Conservation (phyloP, 1,140 invertebrate genomes). For the Drosophila orosa region DNA sequence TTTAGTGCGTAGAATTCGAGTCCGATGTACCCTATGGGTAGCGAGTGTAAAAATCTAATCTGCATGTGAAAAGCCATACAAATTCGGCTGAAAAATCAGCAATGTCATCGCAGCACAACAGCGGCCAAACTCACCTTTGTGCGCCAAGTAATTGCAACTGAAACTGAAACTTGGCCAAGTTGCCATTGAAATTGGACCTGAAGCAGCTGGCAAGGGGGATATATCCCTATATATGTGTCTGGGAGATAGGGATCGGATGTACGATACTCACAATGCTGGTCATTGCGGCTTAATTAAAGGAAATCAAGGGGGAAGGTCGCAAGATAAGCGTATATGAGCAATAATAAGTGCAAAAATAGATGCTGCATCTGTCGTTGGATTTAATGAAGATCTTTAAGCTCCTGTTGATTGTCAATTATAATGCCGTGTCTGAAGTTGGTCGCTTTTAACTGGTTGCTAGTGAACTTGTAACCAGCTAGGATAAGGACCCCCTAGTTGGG, state of each 20-base stretch:
- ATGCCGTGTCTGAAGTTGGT: no score
- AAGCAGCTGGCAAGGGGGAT: not conserved
- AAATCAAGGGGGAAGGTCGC: slow-evolving; percentile 51
- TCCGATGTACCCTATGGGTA: no score
- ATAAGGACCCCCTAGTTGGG: not conserved
- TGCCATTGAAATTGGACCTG: slow-evolving; percentile 62
- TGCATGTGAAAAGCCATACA: no score
- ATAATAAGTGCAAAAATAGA: not conserved
- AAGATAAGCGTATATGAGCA: slow-evolving; percentile 34
- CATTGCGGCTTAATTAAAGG: slow-evolving; percentile 75
- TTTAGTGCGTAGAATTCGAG: no score
- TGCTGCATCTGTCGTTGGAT: slow-evolving; percentile 43
- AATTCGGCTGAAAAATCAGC: no score
- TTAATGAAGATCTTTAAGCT: slow-evolving; percentile 76
- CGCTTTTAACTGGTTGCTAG: no score
- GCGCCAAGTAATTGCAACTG: slow-evolving; percentile 76
- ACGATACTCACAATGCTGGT: slow-evolving; percentile 54
- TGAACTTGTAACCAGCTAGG: slow-evolving; percentile 16
- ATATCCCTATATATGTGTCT: not conserved
- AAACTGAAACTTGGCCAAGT: slow-evolving; percentile 75
- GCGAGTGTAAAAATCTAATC: no score
- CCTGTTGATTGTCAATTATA: slow-evolving; percentile 76
- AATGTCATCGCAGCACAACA: slow-evolving; percentile 40
- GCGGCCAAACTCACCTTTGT: slow-evolving; percentile 70
- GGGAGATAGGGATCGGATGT: not conserved